Conservation (phyloP, 2,113 vertebrate species). For the Atlantisia rogersi region DNA sequence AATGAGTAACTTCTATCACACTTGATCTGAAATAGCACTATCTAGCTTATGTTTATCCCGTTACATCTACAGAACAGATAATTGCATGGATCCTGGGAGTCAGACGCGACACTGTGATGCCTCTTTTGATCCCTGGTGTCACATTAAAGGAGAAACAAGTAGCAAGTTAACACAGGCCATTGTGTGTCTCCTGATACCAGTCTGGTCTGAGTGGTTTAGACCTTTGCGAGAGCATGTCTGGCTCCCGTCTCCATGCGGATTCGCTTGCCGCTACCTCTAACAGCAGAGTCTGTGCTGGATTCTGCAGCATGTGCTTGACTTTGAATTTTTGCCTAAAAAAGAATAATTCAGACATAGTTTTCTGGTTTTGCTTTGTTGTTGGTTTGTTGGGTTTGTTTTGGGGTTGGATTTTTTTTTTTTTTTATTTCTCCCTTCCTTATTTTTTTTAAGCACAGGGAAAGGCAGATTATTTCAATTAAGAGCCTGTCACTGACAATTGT, state of each 20-base stretch:
- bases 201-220: not conserved
- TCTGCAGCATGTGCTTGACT: slow-evolving; percentile 43
- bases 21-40: slow-evolving; percentile 42
- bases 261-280: slow-evolving; percentile 22
- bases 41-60: slow-evolving; percentile 14
- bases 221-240: not conserved
- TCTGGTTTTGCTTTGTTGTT: not conserved
- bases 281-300: slow-evolving; percentile 16
- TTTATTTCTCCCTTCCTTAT: not conserved
- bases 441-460: not conserved
- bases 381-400: not conserved
- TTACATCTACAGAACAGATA: slow-evolving; percentile 3
- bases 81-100: slow-evolving; percentile 14
- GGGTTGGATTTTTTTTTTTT: not conserved
- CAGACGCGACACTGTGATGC: not conserved
- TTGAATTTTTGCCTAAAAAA: slow-evolving; percentile 51
- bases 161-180: not conserved
- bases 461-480: slow-evolving; percentile 79
- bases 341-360: not conserved
- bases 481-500: slow-evolving; percentile 55
- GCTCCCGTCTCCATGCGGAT: not conserved
- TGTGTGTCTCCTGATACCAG: slow-evolving; percentile 8
- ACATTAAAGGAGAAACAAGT: slow-evolving; percentile 19
- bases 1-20: slow-evolving; percentile 63
- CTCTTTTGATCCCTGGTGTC: slow-evolving; percentile 34